Base-by-base conservation (phyloP, 2,888 invertebrate genomes). In the Drosophila planitibia region DNA sequence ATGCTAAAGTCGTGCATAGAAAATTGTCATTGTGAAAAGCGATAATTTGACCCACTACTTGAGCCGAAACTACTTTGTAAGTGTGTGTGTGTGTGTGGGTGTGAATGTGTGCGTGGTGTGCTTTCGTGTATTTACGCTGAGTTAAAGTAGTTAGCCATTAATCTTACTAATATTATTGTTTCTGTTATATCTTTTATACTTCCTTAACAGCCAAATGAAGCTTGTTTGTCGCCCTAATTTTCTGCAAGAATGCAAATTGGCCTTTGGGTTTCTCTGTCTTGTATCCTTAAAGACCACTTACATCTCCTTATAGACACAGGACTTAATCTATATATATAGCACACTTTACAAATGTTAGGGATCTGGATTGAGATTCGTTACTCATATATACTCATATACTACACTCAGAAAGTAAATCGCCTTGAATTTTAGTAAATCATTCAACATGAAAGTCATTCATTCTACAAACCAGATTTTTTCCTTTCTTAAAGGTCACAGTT, bases 1-100 rank as follows among this genome's bases (percentile, higher is more conserved):
- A 68, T 74, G 63, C 68, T 63, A 55, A 79, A 86, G 79, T 72
- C 81, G 87, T 81, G 84, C 77, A 82, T 62, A 71, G 52, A 72
- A 78, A 71, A 58, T 30, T 55, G 67, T 78, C 72, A 72, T 79
- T 71, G 59, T 79, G 70, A 81, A 83, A 81, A 84, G 70, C 79
- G 58, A 81, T 59, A 73, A 70, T 68, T 70, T 52, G 58, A 49
- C 73, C 83, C 83, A 85, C 82, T 82, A 82, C 25, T 76, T 82
- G 80, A 74, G 65, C 60, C 67, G 70, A 67, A 53, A 75, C 81
- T 81, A 79, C 63, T 6, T 37, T 57, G 19, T 22, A 30, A n/a
- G n/a, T 61, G 35, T 41, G 14, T 25, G 14, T 30, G 33, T 57
- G 44, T 51, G 57, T 53, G 9, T 28, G 49, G 30, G 53, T 9